These are phyloP conservation scores for Euproctis similis DNA, from an alignment of 2,888 invertebrate species.

Conservation along the genomic window DNA sequence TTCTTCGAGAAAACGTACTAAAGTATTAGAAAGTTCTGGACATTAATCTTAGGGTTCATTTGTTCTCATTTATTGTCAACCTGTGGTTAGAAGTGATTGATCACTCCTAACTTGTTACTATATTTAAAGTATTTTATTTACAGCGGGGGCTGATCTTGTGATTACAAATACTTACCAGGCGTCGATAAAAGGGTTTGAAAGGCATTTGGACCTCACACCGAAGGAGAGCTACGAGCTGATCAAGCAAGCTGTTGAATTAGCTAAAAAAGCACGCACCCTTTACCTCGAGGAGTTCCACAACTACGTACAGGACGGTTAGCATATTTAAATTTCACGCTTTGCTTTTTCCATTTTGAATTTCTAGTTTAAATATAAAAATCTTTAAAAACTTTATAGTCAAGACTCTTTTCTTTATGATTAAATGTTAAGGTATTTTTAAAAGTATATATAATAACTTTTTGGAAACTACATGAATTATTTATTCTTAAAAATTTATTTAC, in stretches of 20 bases:
- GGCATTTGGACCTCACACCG: constrained; percentile 81
- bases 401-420: too few species aligned
- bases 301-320: constrained; percentile 48
- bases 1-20: too few species aligned
- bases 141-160: constrained; percentile 91
- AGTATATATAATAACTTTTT: too few species aligned
- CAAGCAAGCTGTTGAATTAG: constrained; percentile 82
- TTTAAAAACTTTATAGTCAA: too few species aligned
- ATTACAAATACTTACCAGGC: constrained; percentile 95
- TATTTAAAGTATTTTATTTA: constrained; percentile 34
- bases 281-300: constrained; percentile 76
- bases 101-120: constrained; percentile 22
- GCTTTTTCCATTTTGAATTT: too few species aligned
- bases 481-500: too few species aligned
- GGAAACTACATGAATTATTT: too few species aligned
- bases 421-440: too few species aligned
- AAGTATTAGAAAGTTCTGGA: constrained; percentile 8
- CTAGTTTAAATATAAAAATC: too few species aligned
- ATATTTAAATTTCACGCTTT: too few species aligned
- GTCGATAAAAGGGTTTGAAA: constrained; percentile 83
- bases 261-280: constrained; percentile 80
- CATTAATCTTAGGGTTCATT: constrained; percentile 44
- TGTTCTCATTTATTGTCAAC: constrained; percentile 38
- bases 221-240: constrained; percentile 84
- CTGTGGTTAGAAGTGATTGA: constrained; percentile 34